Base-by-base conservation (phyloP, 2,113 vertebrate genomes). In the Taurulus bubalis region DNA sequence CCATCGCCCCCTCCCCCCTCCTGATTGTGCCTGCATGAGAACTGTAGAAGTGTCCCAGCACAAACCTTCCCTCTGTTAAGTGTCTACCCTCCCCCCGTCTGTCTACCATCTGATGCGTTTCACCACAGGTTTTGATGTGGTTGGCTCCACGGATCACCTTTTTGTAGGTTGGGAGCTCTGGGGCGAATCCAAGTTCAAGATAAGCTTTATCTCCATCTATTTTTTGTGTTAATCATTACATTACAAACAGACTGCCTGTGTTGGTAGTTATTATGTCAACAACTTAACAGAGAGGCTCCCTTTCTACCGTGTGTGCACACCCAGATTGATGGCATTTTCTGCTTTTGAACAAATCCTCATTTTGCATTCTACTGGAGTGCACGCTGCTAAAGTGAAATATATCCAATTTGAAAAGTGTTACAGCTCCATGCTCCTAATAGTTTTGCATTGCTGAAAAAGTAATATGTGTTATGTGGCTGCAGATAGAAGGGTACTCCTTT, bases 41-140 rank as follows among this genome's bases (percentile, higher is more conserved):
- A 65, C 80, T 20, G 69, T 68, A 42, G 36, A 75, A 75, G 71
- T 70, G 73, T 78, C 70, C 82, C 82, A 71, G 71, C 45, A 69
- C 65, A 66, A 81, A 84, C 76, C 83, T 56, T 55, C 64, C 30
- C 49, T 72, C 20, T 68, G 64, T 47, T 30, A 49, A 53, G 62
- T 8, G 28, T 72, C 62, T 16, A 56, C 63, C 62, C 42, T 38
- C 24, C 68, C 68, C 60, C 70, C 6, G n/a, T 10, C 47, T 0
- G 20, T 79, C 32, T 69, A 53, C 3, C 32, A 53, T 68, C 5
- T 8, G 32, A 7, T 12, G 40, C 47, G 64, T 66, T 70, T 78
- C n/a, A 71, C 66, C 16, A 53, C 69, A 53, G 51, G 18, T 66
- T 82, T 70, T 20, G 24, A 60, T 22, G 59, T n/a, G 11, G 51